These are phyloP conservation scores for Gambusia affinis DNA, from an alignment of 2,113 vertebrate genomes.

Conservation along the genomic window DNA sequence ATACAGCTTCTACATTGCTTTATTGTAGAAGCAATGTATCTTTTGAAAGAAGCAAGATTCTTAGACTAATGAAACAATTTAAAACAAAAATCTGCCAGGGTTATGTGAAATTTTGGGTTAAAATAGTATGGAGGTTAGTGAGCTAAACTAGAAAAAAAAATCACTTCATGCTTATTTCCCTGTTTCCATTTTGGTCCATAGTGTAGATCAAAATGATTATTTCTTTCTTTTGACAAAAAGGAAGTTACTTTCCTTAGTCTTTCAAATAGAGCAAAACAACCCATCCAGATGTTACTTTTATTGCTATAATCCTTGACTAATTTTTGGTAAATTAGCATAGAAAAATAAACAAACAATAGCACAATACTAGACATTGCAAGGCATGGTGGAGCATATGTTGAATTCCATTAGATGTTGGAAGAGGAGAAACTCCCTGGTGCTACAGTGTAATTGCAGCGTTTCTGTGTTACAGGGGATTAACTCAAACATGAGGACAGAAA, in stretches of 20 bases:
- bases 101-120: neutral
- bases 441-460: slow-evolving; percentile 34
- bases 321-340: slow-evolving; percentile 40
- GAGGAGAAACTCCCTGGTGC: slow-evolving; percentile 20
- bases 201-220: slow-evolving; percentile 20
- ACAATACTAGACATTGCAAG: slow-evolving; percentile 14
- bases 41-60: too few relatives aligned
- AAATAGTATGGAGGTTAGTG: neutral
- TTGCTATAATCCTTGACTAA: slow-evolving; percentile 28
- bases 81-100: too few relatives aligned
- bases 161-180: neutral
- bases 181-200: slow-evolving; percentile 3
- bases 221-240: slow-evolving; percentile 17
- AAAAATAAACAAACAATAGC: slow-evolving; percentile 44
- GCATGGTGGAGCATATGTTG: slow-evolving; percentile 35
- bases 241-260: neutral
- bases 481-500: slow-evolving; percentile 15
- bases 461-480: slow-evolving; percentile 17
- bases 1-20: too few relatives aligned
- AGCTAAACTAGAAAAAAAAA: slow-evolving; percentile 4
- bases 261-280: slow-evolving; percentile 13
- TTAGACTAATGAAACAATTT: too few relatives aligned
- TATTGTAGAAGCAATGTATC: too few relatives aligned
- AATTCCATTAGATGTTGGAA: slow-evolving; percentile 43
- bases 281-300: slow-evolving; percentile 22